Evolutionary conservation across 2,888 invertebrate species (phyloP).

Genomic region (Drosophila pseudotakahashii): DNA sequence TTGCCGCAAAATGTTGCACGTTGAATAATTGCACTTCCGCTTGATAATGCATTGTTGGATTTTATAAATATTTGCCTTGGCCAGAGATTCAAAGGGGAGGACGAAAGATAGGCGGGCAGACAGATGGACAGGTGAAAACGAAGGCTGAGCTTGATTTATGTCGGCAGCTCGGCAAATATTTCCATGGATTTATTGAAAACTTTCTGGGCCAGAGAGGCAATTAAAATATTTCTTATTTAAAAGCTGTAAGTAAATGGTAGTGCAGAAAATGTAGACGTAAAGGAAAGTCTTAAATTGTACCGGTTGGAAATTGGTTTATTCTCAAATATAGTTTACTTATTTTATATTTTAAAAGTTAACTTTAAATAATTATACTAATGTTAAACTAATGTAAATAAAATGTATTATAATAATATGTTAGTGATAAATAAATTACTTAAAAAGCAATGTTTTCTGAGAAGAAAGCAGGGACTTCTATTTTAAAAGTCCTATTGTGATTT

Average conservation of each 20-base stretch:
- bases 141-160: conserved; percentile 44
- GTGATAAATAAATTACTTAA: no score
- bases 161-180: conserved; percentile 12
- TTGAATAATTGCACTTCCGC: conserved; percentile 80
- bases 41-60: conserved; percentile 79
- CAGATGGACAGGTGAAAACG: conserved; percentile 66
- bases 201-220: conserved; percentile 13
- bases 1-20: conserved; percentile 79
- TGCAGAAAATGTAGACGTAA: neutral
- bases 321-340: no score
- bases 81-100: conserved; percentile 20
- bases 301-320: neutral
- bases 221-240: conserved; percentile 20
- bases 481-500: no score
- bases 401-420: no score
- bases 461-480: no score
- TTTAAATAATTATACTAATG: no score
- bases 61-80: conserved; percentile 78
- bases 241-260: conserved; percentile 2
- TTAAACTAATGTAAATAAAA: no score
- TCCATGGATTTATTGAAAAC: conserved; percentile 27
- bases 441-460: no score
- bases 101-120: conserved; percentile 5
- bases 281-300: neutral
- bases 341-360: no score